Base-by-base conservation (phyloP, 92 coral and sea anemone species). In the Siderastrea radians region DNA sequence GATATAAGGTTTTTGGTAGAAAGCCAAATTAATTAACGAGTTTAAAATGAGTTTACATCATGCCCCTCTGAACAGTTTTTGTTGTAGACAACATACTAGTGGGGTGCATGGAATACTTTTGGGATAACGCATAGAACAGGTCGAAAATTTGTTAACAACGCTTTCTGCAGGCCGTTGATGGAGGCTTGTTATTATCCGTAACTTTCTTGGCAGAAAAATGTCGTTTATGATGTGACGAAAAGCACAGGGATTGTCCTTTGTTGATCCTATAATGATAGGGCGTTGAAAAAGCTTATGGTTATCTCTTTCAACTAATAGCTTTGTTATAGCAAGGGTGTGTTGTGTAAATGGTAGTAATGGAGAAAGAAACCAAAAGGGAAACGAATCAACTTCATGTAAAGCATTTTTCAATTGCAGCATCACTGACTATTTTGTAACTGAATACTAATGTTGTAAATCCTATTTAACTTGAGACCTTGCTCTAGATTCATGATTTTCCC, bases 141-240 rank as follows among this genome's bases (percentile, higher is more conserved):
- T 71, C 78, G 79, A 88, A 62, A 82, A 88, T 80, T 48, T 71
- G 81, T 83, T 69, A 72, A 88, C 85, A 81, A 16, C 51, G 49
- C 13, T 81, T 72, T 26, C 44, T 19, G 76, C 17, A 66, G 67
- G 60, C 72, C 66, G 91, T 62, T 88, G 91, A 84, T 73, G 59
- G 87, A 84, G 80, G 9, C 62, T 16, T 61, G 59, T 10, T 61
- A 83, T 83, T 83, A 83, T 71, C 79, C 79, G 49, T 47, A 13
- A 6, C 9, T 45, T 17, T 67, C 62, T 62, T 50, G 49, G 60
- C 11, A 38, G 50, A 66, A 46, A 16, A 55, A 47, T 7, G 10
- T 69, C 38, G 67, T 68, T 69, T 70, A 70, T 62, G 59, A 82
- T 62, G 87, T 84, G 87, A 84, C 73, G 87, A 74, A 84, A 84